Conservation (phyloP, 2,113 vertebrate species). For the Aegotheles bennettii region DNA sequence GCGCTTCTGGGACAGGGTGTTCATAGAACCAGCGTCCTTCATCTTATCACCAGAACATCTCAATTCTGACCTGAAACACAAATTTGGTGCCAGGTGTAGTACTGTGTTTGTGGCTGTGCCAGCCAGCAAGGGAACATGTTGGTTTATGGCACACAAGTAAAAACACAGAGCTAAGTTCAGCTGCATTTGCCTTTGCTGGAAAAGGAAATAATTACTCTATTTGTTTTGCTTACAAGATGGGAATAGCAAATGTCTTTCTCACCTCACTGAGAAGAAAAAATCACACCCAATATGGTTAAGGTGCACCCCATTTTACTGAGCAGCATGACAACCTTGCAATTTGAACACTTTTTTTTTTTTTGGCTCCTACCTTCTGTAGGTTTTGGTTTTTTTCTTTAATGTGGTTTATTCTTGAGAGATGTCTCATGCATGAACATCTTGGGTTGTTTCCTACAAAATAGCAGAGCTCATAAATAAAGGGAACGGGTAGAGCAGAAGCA, state of each 20-base stretch:
- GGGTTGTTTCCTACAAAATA: slow-evolving; percentile 27
- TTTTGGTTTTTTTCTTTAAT: background rate
- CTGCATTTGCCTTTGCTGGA: slow-evolving; percentile 20
- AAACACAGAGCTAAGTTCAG: slow-evolving; percentile 17
- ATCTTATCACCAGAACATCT: background rate
- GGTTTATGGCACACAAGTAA: background rate
- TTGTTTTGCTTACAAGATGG: slow-evolving; percentile 36
- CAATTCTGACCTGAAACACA: background rate
- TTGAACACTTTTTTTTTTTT: background rate
- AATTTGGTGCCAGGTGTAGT: background rate
- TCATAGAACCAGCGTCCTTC: background rate
- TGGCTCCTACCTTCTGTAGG: background rate
- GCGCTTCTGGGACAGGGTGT: background rate
- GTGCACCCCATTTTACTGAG: background rate
- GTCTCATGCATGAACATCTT: background rate
- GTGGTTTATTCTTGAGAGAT: background rate
- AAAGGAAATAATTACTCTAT: slow-evolving; percentile 43
- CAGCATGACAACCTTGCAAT: background rate
- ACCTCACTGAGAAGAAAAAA: background rate
- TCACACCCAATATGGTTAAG: background rate
- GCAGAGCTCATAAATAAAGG: slow-evolving; percentile 26
- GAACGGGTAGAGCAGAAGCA: background rate
- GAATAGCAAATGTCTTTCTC: slow-evolving; percentile 30
- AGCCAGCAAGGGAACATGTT: background rate
- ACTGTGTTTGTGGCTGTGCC: background rate